These are phyloP conservation scores for Lamellibrachia luymesi DNA, from an alignment of 1,140 invertebrate genomes.

Conservation along the genomic window DNA sequence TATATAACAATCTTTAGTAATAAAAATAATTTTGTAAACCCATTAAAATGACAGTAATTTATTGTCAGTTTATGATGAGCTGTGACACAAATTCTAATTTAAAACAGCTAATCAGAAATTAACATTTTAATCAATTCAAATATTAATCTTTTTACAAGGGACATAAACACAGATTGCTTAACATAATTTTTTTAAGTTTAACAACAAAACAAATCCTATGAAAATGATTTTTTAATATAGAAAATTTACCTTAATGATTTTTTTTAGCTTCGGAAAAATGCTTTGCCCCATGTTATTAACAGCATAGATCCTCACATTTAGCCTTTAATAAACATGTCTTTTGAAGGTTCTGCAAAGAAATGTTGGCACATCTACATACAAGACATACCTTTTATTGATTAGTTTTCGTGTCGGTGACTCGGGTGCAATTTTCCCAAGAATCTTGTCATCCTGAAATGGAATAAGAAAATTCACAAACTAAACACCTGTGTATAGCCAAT, in stretches of 20 bases:
- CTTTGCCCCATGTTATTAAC: too few species aligned
- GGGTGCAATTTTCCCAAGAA: not conserved
- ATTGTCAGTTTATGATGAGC: not conserved
- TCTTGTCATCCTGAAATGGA: not conserved
- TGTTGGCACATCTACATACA: not conserved
- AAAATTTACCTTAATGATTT: too few species aligned
- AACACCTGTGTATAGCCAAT: too few species aligned
- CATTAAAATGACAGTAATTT: not conserved
- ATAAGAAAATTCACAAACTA: not conserved
- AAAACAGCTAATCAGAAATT: not conserved
- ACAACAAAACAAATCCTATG: too few species aligned
- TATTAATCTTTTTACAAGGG: not conserved
- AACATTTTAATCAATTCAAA: not conserved
- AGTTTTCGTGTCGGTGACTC: not conserved
- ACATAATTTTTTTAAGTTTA: too few species aligned
- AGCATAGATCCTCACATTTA: too few species aligned
- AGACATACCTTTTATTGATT: not conserved
- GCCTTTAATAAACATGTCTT: too few species aligned
- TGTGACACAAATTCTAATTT: not conserved
- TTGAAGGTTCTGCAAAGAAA: not conserved
- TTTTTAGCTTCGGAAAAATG: too few species aligned
- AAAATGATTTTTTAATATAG: too few species aligned
- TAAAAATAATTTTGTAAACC: not conserved
- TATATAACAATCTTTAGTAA: not conserved
- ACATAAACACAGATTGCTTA: too few species aligned